Evolutionary conservation across 23 tunicate species (phyloP), one percentile per base, ranked within the genome.

Genomic region (Clavelina lepadiformis): DNA sequence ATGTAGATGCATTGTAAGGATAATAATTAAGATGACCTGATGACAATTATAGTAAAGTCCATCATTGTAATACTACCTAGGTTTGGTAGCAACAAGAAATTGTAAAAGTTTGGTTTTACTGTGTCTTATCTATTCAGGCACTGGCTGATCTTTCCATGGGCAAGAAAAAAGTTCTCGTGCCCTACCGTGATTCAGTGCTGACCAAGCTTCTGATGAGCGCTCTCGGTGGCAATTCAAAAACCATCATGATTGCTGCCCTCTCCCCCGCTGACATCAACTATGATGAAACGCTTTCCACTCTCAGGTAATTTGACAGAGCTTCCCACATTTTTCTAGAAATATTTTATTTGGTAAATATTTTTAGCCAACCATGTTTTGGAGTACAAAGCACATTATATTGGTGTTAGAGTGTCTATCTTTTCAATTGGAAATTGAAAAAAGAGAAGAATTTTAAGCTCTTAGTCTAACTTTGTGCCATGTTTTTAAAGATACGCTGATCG

Each of bases 201-300:
- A 93, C 98, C 18, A 93, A 79, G 57, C 83, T 93, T 31, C 82
- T 93, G 31, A 93, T 83, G 93, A 93, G 73, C 38, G 98, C 98
- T 27, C 82, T 93, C 44, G 98, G 98, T 25, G 98, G 98, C 25
- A 93, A 93, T 46, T 93, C 98, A 2, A 93, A 93, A 35, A 93
- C 98, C 28, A 85, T 93, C 37, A 93, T 93, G 98, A 93, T 93
- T 70, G 98, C 98, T 53, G 98, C 98, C 6, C 80, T 93, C 24
- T 93, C 98, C 36, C 98, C 98, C 19, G 98, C 98, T 67, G 98
- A 93, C 50, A 93, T 93, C 34, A 93, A 93, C 63, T 93, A 83
- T 46, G 98, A 93, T 51, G 98, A 93, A 69, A 93, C 98, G 6
- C 71, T 93, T n/a, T 61, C 88, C 21, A 93, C 98, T n/a, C 53